phyloP scores from a whole-genome alignment of 2,888 invertebrate species.

The Pelosia muscerda region DNA sequence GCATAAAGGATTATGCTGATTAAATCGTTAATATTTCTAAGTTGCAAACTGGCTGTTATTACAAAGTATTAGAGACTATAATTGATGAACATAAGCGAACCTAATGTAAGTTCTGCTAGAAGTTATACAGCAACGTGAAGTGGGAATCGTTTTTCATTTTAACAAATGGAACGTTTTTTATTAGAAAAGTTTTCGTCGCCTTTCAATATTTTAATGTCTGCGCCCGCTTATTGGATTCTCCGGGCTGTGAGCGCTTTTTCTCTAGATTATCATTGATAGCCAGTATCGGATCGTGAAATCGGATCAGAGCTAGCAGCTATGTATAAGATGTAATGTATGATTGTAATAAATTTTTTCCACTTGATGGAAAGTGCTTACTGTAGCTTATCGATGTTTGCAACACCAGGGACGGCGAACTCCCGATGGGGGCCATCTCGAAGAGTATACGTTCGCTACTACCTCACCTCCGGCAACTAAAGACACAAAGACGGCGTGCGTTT shows the following conservation, averaged over 20 bases:
- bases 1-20: slow-evolving; percentile 29
- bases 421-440: no score
- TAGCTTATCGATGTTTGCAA: no score
- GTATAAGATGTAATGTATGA: no score
- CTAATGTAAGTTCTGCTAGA: slow-evolving; percentile 31
- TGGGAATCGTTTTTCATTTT: slow-evolving; percentile 69
- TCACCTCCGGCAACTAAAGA: no score
- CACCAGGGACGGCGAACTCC: no score
- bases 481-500: no score
- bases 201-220: slow-evolving; percentile 71
- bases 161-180: slow-evolving; percentile 74
- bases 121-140: slow-evolving; percentile 47
- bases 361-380: no score
- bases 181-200: slow-evolving; percentile 71
- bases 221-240: slow-evolving; percentile 61
- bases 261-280: slow-evolving; percentile 27
- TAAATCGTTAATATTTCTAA: slow-evolving; percentile 28
- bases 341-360: no score
- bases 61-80: slow-evolving; percentile 23
- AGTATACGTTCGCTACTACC: no score
- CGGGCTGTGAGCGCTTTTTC: slow-evolving; percentile 34
- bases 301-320: not conserved
- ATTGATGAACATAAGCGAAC: slow-evolving; percentile 33
- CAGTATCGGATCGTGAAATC: slow-evolving; percentile 25
- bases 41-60: slow-evolving; percentile 34